Conservation (phyloP, 2,797 vertebrate species). For the Takifugu rubripes region DNA sequence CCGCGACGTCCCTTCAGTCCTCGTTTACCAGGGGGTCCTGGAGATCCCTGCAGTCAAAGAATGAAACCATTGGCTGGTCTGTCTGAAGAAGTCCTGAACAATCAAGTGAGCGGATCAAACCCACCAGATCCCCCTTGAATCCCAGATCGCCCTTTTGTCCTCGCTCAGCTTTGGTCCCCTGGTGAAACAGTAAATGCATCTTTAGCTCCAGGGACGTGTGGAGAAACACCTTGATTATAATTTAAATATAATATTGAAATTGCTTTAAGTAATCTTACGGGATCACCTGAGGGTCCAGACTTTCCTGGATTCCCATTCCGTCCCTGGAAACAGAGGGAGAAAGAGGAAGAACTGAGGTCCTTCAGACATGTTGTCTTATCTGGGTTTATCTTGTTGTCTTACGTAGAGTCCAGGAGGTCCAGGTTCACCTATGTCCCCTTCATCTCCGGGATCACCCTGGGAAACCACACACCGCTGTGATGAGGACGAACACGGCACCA, state of each 20-base stretch:
- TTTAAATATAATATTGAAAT: constrained; percentile 34
- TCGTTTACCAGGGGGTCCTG: constrained; percentile 63
- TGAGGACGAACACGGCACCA: background rate
- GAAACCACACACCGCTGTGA: constrained; percentile 13
- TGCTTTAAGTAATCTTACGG: constrained; percentile 79
- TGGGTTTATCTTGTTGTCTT: constrained; percentile 35
- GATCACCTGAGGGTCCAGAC: constrained; percentile 80
- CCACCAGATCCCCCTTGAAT: constrained; percentile 70
- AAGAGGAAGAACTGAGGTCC: background rate
- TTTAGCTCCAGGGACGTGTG: constrained; percentile 1
- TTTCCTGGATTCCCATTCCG: constrained; percentile 71
- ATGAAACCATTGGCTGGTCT: constrained; percentile 5
- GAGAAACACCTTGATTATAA: background rate
- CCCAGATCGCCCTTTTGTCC: constrained; percentile 67
- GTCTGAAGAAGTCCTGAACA: constrained; percentile 2
- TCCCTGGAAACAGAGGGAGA: constrained; percentile 57
- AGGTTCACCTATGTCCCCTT: constrained; percentile 73
- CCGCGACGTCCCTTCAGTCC: constrained; percentile 70
- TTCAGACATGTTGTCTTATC: background rate
- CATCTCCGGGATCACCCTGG: constrained; percentile 69
- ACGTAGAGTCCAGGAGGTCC: constrained; percentile 71
- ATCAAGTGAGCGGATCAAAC: constrained; percentile 14
- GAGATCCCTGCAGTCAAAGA: constrained; percentile 61
- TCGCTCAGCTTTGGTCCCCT: constrained; percentile 67
- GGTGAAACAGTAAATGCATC: constrained; percentile 5